Percentiles rank a stretch among this genome's conserved stretches.
Conservation (phyloP, 2,888 invertebrate species). For the Tortrix viridana region DNA sequence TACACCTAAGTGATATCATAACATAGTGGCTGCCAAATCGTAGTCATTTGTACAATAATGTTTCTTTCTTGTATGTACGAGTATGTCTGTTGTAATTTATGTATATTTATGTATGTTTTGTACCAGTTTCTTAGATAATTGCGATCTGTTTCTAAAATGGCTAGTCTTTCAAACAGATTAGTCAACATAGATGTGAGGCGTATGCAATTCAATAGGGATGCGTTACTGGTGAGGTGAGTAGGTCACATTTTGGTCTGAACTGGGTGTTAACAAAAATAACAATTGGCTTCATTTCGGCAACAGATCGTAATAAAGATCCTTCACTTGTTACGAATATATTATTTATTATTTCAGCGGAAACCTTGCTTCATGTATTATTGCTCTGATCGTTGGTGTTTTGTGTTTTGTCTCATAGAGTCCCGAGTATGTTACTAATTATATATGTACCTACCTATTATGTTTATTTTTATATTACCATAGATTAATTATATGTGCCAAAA, state of each 20-base stretch:
- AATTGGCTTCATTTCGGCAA: slow-evolving; percentile 83
- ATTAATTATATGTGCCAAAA: slow-evolving; percentile 79
- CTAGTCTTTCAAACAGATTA: slow-evolving; percentile 61
- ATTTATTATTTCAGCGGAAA: slow-evolving; percentile 63
- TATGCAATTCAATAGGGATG: slow-evolving; percentile 30
- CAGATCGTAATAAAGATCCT: slow-evolving; percentile 76
- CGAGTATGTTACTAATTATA: slow-evolving; percentile 52
- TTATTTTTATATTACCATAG: slow-evolving; percentile 68
- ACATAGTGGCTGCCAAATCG: too few relatives aligned
- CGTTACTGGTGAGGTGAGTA: slow-evolving; percentile 50
- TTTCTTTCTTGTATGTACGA: slow-evolving; percentile 40
- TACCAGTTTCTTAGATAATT: slow-evolving; percentile 67
- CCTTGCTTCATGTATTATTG: slow-evolving; percentile 74
- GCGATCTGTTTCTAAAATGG: slow-evolving; percentile 84
- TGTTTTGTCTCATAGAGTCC: slow-evolving; percentile 67
- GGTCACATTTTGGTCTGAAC: slow-evolving; percentile 75
- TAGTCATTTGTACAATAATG: neutral
- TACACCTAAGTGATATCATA: too few relatives aligned
- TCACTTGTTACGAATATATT: slow-evolving; percentile 56
- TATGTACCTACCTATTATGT: slow-evolving; percentile 65
- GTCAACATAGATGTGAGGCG: slow-evolving; percentile 44
- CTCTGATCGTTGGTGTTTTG: slow-evolving; percentile 66
- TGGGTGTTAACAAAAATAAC: slow-evolving; percentile 72
- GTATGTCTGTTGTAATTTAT: slow-evolving; percentile 41
- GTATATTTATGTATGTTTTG: slow-evolving; percentile 55